Conservation (phyloP, 2,888 invertebrate species). For the Tenthredo mesomela region DNA sequence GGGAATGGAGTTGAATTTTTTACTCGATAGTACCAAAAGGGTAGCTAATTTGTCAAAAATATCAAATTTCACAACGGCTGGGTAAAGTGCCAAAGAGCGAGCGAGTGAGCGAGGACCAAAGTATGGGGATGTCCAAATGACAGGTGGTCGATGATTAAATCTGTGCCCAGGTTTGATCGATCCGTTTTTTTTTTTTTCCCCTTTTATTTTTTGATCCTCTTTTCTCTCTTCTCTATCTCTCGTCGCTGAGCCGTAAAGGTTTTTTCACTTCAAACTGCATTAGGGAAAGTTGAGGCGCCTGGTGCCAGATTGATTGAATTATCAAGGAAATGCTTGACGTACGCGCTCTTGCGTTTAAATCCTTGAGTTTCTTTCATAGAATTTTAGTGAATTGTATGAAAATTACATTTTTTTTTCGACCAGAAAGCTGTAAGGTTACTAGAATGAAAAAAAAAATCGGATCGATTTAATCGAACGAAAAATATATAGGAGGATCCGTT, state of each 20-base stretch:
- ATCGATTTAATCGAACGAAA: background rate
- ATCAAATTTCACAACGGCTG: background rate
- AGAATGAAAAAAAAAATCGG: background rate
- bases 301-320: background rate
- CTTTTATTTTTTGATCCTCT: background rate
- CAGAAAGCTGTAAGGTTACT: background rate
- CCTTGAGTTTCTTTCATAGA: background rate
- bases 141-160: constrained; percentile 32
- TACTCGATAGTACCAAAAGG: constrained; percentile 4
- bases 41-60: constrained; percentile 34
- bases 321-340: background rate
- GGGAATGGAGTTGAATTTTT: constrained; percentile 31
- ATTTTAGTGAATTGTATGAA: background rate
- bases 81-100: constrained; percentile 5
- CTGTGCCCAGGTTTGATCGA: background rate
- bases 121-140: constrained; percentile 13
- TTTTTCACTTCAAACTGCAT: background rate
- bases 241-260: background rate
- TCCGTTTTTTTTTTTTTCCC: background rate
- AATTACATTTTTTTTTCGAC: background rate
- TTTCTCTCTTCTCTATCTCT: no score
- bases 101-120: background rate
- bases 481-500: background rate
- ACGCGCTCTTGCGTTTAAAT: background rate
- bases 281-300: background rate